Conservation (phyloP, 2,113 vertebrate species). For the Opisthocomus hoazin region DNA sequence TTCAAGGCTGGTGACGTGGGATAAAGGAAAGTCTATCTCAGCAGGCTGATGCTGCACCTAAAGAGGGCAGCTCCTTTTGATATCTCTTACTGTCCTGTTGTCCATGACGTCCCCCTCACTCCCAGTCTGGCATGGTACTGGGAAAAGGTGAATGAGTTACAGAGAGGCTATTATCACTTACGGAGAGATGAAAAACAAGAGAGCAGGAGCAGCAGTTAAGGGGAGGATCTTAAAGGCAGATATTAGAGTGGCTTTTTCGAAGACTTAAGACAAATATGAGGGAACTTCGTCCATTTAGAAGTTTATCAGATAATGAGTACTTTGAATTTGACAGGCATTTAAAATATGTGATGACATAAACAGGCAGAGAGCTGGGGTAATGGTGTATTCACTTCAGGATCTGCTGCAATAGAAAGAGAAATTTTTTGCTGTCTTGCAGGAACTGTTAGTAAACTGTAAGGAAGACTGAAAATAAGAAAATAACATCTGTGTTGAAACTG, state of each 20-base stretch:
- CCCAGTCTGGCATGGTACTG: rapidly evolving
- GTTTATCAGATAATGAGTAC: background rate
- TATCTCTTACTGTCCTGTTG: background rate
- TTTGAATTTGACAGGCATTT: background rate
- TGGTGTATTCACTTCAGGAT: background rate
- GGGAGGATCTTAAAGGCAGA: background rate
- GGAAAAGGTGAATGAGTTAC: background rate
- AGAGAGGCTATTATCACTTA: background rate
- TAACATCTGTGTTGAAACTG: background rate
- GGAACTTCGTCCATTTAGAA: background rate
- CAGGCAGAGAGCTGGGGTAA: background rate
- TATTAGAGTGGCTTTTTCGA: background rate
- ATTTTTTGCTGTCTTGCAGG: background rate
- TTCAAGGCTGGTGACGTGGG: background rate
- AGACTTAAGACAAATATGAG: background rate
- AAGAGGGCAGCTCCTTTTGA: background rate
- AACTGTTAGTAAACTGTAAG: background rate
- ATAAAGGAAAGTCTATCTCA: background rate
- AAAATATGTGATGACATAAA: background rate
- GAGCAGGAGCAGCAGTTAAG: background rate
- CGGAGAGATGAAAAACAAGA: background rate
- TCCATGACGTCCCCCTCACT: no score
- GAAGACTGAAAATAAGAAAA: background rate
- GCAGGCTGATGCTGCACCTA: background rate
- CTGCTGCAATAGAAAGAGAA: background rate